A percentile compares a stretch with the other conserved stretches of the same genome.
These are phyloP conservation scores for Erinaceus europaeus DNA, from an alignment of 2,113 vertebrate genomes.

Conservation along the genomic window DNA sequence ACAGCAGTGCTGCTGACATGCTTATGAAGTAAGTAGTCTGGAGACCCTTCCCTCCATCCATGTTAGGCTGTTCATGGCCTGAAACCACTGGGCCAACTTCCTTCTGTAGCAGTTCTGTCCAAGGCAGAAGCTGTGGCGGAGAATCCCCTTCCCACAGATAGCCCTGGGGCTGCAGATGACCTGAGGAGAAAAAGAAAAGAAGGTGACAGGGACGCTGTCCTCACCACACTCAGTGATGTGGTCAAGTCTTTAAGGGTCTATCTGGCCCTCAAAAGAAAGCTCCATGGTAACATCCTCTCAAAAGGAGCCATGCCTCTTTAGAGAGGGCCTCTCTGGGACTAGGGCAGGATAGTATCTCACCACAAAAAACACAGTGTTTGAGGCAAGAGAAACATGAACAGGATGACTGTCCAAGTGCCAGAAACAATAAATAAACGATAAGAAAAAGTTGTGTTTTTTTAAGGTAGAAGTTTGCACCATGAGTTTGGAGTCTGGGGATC, in stretches of 20 bases:
- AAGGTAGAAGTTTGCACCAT: constrained; percentile 64
- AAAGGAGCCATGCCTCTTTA: not conserved
- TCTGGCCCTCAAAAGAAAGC: not conserved
- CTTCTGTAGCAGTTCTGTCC: constrained; percentile 27
- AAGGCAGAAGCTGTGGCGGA: constrained; percentile 8
- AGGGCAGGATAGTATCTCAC: not conserved
- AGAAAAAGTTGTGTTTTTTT: constrained; percentile 51
- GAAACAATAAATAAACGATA: constrained; percentile 72
- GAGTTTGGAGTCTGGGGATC: constrained; percentile 45
- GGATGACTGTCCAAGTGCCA: constrained; percentile 37
- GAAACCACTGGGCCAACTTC: not conserved
- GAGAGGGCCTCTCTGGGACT: not conserved
- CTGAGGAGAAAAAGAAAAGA: not conserved
- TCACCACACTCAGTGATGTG: not conserved
- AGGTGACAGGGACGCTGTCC: not conserved
- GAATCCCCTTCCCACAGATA: not conserved
- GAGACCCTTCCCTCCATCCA: not conserved
- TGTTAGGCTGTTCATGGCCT: not conserved
- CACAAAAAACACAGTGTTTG: constrained; percentile 32
- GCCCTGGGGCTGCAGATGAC: not conserved
- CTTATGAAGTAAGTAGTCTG: constrained; percentile 56
- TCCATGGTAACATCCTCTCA: not conserved
- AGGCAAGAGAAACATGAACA: not conserved
- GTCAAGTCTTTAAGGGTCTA: not conserved
- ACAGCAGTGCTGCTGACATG: constrained; percentile 46